Evolutionary conservation across 2,113 vertebrate genomes (phyloP), one percentile per base, ranked within the genome.

Genomic region (Thermophis baileyi): DNA sequence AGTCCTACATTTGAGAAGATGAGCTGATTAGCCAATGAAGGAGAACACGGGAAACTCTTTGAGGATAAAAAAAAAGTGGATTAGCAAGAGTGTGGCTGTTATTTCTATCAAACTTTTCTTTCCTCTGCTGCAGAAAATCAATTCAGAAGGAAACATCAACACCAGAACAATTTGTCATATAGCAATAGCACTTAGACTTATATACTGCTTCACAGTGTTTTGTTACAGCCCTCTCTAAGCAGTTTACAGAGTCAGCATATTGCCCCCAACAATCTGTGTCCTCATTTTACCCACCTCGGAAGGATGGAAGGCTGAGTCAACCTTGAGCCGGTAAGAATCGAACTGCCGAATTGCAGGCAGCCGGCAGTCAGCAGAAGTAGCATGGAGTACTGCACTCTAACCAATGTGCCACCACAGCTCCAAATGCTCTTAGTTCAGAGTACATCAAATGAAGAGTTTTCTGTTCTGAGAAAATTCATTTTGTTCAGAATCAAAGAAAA

Each of bases 11-110:
- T 74, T 44, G 4, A 94, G 24, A 51, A 91, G 49, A 20, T 92
- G 1, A 51, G 14, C 95, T 92, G 93, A 88, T 90, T 93, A 91
- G 49, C 20, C 88, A 88, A 55, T 91, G 50, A 91, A 40, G 46
- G 53, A 93, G 89, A 50, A 10, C 22, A 44, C 63, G 12, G 22
- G 55, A 88, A 95, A 89, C 90, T 51, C 11, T 40, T 92, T 93
- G 55, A 69, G n/a, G 30, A 49, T 91, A 12, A 63, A n/a, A 91
- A 91, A 89, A 92, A 7, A 90, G 93, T 22, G 74, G 89, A 90
- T 88, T 90, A 60, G 94, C 25, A 92, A 63, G 88, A 0, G 0
- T 90, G 93, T 85, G 47, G 25, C 8, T 54, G 27, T 88, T 69
- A 81, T 57, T 92, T 51, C 16, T 54, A 85, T 44, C 88, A n/a